Percentiles rank a stretch among this genome's conserved stretches.
These are phyloP conservation scores for Xiphophorus maculatus DNA, from an alignment of 2,113 vertebrate genomes.

Conservation along the genomic window DNA sequence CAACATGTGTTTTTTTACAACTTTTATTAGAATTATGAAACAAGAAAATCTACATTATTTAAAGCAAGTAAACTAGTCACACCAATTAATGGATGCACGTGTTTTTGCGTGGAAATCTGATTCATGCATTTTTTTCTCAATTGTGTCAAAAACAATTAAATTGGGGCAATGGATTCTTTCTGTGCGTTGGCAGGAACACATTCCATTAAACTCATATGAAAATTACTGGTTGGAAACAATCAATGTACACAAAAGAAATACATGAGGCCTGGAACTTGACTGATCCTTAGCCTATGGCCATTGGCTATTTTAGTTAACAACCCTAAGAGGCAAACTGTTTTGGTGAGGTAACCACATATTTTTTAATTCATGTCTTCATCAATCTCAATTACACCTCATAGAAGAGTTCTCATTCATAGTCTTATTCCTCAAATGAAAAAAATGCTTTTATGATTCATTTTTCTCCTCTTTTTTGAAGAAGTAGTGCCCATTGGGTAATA, in stretches of 20 bases:
- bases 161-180: conserved; percentile 11
- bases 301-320: conserved; percentile 13
- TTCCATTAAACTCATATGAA: conserved; percentile 41
- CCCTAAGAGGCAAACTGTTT: conserved; percentile 17
- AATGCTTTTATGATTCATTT: conserved; percentile 64
- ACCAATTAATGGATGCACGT: conserved; percentile 36
- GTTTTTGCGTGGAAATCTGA: conserved; percentile 12
- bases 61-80: conserved; percentile 1
- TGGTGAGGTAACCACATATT: conserved; percentile 26
- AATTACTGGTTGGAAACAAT: conserved; percentile 35
- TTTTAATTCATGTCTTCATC: conserved; percentile 35
- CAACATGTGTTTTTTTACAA: too few relatives aligned
- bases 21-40: conserved; percentile 28
- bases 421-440: conserved; percentile 37
- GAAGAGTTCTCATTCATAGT: conserved; percentile 16
- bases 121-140: conserved; percentile 15
- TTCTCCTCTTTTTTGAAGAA: conserved; percentile 46
- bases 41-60: neutral
- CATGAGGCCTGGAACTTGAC: conserved; percentile 15
- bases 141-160: conserved; percentile 45
- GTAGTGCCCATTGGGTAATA: conserved; percentile 44
- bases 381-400: conserved; percentile 37
- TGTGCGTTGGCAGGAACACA: conserved; percentile 11
- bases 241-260: conserved; percentile 26
- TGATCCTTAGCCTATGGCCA: conserved; percentile 13